Evolutionary conservation across 2,797 vertebrate species (phyloP), one percentile per base, ranked within the genome.

Genomic region (Pachyuromys duprasi): DNA sequence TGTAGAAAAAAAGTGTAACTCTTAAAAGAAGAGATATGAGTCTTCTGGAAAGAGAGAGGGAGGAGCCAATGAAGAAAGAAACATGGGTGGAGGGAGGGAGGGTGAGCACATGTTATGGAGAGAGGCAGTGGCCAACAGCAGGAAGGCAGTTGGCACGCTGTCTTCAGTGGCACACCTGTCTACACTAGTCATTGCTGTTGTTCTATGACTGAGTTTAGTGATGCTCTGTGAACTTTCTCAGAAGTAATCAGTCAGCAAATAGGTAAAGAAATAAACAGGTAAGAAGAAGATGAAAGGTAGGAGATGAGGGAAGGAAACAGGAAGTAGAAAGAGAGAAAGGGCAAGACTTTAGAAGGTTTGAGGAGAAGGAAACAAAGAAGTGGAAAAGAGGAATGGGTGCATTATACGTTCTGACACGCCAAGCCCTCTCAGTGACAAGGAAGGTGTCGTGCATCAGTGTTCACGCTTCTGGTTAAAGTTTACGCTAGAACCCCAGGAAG

Each of bases 301-400:
- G 5, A 42, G 28, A 17, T 15, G 20, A 57, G 1, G 3, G 36
- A 36, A 72, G 4, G 4, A n/a, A n/a, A 33, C 13, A 1, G 14
- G 20, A 15, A 13, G 2, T 0, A 5, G 26, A 0, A 7, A 5
- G 8, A 3, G 18, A 3, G 39, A 1, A 36, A 22, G 0, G 6
- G 0, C 4, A 49, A 45, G 8, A n/a, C 55, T 39, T 2, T 0
- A 45, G 31, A 11, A 49, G 49, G 11, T 24, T 67, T 70, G 63
- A 45, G 39, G 26, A 86, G 36, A 45, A 20, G 79, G 26, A 3
- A 20, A 12, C 14, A 26, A 18, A 86, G 18, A 63, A 74, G 55
- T 6, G 84, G 12, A 28, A 8, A 20, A 67, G 4, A n/a, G 36
- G 42, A 26, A 57, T 0, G 2, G 2, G 42, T 45, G 22, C 93